Base-by-base conservation (phyloP, 2,113 vertebrate genomes). In the Trachemys scripta region DNA sequence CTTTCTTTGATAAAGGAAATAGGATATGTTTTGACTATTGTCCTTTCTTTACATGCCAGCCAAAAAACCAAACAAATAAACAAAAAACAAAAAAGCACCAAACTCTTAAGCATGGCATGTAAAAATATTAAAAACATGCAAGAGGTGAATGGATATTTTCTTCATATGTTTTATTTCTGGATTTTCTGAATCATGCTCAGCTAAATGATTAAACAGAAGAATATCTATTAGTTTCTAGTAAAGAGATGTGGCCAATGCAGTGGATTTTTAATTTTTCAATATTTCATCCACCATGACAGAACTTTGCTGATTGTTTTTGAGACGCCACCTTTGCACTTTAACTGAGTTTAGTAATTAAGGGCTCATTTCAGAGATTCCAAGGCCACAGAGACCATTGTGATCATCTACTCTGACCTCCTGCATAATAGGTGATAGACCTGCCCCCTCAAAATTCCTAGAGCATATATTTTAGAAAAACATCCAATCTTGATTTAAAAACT, bases 301-400 rank as follows among this genome's bases (percentile, higher is more conserved):
- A 82, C 82, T 65, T 92, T 88, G 89, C 92, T 92, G 51, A 91
- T 31, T 47, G 82, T 93, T 90, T 84, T 88, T 90, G 82, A 90
- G 54, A 95, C 45, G 84, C 76, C 31, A 89, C 35, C 2, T 8
- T 54, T 56, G 53, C 35, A 85, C 25, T 1, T 1, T 84, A 5
- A 72, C 45, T 3, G 38, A 95, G 88, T 50, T 29, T 59, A 38
- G 3, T 51, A 88, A 80, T 91, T 94, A n/a, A 38, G 65, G 65
- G 65, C 19, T n/a, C n/a, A 20, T 8, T 72, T 72, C 31, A 72
- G 65, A 72, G n/a, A 38, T 72, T 38, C 65, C 31, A 38, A 69
- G 35, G 65, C 8, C 65, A 20, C 35, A 72, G 19, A 72, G n/a
- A 72, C 16, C 65, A n/a, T 19, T 65, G 14, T 65, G 12, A 65